Conservation (phyloP, 2,888 invertebrate genomes). For the Druceiella hillmani region DNA sequence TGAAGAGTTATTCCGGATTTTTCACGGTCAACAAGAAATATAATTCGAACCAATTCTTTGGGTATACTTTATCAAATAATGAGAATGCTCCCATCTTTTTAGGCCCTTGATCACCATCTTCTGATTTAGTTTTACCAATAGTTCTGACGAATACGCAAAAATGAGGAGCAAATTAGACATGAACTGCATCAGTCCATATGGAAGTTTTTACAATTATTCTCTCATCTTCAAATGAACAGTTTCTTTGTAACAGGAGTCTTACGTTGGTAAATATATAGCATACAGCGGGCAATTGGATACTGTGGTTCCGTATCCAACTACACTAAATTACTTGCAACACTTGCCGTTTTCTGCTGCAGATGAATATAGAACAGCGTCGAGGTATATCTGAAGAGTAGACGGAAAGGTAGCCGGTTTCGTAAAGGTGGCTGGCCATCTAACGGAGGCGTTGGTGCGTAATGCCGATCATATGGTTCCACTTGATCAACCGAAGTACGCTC, state of each 20-base stretch:
- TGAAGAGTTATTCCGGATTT: constrained; percentile 71
- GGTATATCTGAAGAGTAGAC: constrained; percentile 65
- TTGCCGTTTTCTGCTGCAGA: constrained; percentile 63
- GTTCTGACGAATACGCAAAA: constrained; percentile 71
- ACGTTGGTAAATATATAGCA: constrained; percentile 75
- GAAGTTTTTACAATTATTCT: constrained; percentile 83
- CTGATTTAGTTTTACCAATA: constrained; percentile 85
- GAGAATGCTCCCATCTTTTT: constrained; percentile 65
- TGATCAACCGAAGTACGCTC: constrained; percentile 74
- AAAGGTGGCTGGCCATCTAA: constrained; percentile 64
- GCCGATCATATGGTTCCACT: constrained; percentile 80
- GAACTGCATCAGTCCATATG: constrained; percentile 70
- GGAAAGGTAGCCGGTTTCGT: constrained; percentile 70
- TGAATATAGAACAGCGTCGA: constrained; percentile 59
- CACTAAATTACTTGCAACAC: constrained; percentile 69
- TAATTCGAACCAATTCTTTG: constrained; percentile 84
- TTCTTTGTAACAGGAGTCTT: constrained; percentile 90
- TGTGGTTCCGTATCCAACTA: constrained; percentile 83
- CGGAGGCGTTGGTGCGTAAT: constrained; percentile 68
- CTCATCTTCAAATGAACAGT: constrained; percentile 64
- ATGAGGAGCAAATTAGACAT: constrained; percentile 74
- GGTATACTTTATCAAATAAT: constrained; percentile 60
- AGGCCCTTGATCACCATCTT: constrained; percentile 69
- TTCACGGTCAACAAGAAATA: constrained; percentile 74
- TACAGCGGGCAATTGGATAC: constrained; percentile 92